Evolutionary conservation across 2,797 vertebrate species (phyloP).

Genomic region (Hydrophis major): DNA sequence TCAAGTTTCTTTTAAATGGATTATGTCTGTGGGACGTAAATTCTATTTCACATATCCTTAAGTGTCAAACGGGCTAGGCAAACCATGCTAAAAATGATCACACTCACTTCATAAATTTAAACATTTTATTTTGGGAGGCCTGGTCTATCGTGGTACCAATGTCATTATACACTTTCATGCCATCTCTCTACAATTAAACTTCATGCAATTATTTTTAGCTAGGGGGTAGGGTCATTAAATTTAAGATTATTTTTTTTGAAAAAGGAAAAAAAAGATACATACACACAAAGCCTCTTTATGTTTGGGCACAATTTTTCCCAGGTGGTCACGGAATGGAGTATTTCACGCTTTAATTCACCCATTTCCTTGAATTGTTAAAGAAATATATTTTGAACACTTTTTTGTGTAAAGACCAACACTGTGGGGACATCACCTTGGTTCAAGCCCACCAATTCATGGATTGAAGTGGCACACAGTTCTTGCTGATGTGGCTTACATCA

Average conservation of each 20-base stretch:
- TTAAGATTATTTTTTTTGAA: fast-evolving
- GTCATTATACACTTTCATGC: slow-evolving; percentile 41
- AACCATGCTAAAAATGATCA: slow-evolving; percentile 16
- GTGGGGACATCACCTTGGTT: neutral
- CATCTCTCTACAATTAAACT: slow-evolving; percentile 47
- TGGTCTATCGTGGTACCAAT: slow-evolving; percentile 32
- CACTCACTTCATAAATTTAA: slow-evolving; percentile 1
- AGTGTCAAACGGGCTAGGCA: neutral
- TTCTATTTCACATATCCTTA: neutral
- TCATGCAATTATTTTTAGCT: slow-evolving; percentile 40
- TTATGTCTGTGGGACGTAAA: neutral
- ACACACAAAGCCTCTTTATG: neutral
- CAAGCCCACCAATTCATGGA: neutral
- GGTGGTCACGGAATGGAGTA: slow-evolving; percentile 12
- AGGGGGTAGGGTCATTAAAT: neutral
- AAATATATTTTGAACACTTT: neutral
- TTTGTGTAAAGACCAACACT: neutral
- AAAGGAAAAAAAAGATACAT: neutral
- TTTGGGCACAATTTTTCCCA: fast-evolving
- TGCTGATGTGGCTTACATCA: fast-evolving
- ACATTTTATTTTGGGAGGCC: slow-evolving; percentile 23
- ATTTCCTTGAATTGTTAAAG: slow-evolving; percentile 9
- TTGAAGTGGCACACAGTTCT: neutral
- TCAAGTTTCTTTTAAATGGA: slow-evolving; percentile 17
- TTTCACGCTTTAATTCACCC: slow-evolving; percentile 4